Percentiles rank a stretch among this genome's conserved stretches.
phyloP scores from a whole-genome alignment of 1,140 invertebrate species.

The Macrostomum lignano region DNA sequence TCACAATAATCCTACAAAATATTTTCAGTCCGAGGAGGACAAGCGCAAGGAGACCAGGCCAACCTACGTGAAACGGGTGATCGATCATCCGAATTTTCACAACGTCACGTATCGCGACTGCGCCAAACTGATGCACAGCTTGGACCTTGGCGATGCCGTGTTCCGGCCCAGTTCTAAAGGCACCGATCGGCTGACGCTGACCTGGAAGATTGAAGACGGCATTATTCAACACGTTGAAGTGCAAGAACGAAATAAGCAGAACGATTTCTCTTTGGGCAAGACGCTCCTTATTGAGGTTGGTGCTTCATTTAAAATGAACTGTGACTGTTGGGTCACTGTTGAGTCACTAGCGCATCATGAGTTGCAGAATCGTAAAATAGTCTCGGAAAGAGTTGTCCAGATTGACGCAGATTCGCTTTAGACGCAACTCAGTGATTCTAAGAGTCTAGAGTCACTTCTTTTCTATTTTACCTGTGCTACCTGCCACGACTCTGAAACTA shows the following conservation, averaged over 20 bases:
- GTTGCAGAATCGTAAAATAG: too few relatives aligned
- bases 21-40: too few relatives aligned
- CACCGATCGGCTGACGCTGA: constrained; percentile 71
- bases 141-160: constrained; percentile 84
- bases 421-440: too few relatives aligned
- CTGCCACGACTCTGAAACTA: too few relatives aligned
- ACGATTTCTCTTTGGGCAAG: constrained; percentile 68
- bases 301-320: constrained; percentile 5
- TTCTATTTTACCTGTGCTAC: too few relatives aligned
- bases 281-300: constrained; percentile 46
- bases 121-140: constrained; percentile 55
- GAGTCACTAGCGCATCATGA: too few relatives aligned
- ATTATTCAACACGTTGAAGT: constrained; percentile 87
- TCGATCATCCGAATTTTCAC: constrained; percentile 82
- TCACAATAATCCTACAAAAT: too few relatives aligned
- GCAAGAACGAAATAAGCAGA: constrained; percentile 74
- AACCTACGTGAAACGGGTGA: constrained; percentile 63
- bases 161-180: constrained; percentile 84
- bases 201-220: constrained; percentile 81
- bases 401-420: too few relatives aligned
- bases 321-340: constrained; percentile 8
- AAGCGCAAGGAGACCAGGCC: constrained; percentile 7
- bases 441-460: too few relatives aligned
- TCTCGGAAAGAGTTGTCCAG: too few relatives aligned
- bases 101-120: constrained; percentile 77